phyloP scores from a whole-genome alignment of 23 tunicate species.

The Aplidium turbinatum region DNA sequence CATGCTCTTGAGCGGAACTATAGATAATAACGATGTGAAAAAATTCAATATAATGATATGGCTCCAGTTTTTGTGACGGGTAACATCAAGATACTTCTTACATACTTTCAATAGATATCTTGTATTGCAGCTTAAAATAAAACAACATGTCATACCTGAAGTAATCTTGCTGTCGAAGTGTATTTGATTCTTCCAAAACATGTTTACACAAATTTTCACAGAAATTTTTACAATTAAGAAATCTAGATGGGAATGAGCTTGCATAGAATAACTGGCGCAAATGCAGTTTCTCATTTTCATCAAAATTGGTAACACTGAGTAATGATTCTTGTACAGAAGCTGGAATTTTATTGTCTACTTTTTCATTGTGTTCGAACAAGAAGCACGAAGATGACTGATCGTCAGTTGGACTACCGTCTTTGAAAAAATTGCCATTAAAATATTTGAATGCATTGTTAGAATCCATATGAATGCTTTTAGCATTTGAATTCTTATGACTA shows the following conservation, averaged over 20 bases:
- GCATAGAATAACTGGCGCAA: slow-evolving; percentile 46
- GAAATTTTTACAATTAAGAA: slow-evolving; percentile 38
- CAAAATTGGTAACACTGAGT: slow-evolving; percentile 24
- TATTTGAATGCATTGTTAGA: not conserved
- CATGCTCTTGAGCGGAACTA: too few species aligned
- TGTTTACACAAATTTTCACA: slow-evolving; percentile 36
- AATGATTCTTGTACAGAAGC: slow-evolving; percentile 35
- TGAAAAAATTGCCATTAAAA: too few species aligned
- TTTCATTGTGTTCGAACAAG: slow-evolving; percentile 18
- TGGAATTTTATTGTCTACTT: slow-evolving; percentile 32
- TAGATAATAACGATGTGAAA: too few species aligned
- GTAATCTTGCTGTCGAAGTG: slow-evolving; percentile 32
- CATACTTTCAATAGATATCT: not conserved
- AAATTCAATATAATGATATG: too few species aligned
- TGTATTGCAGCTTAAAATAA: not conserved
- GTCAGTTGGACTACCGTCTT: too few species aligned
- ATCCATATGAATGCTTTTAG: not conserved
- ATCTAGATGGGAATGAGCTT: slow-evolving; percentile 57
- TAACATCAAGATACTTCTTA: too few species aligned
- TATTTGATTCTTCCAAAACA: slow-evolving; percentile 32
- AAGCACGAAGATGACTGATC: not conserved
- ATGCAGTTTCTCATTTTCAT: slow-evolving; percentile 24
- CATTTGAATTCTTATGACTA: not conserved
- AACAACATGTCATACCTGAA: slow-evolving; percentile 46
- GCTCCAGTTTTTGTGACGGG: too few species aligned